Conservation (phyloP, 2,113 vertebrate genomes). For the Chionomys nivalis region DNA sequence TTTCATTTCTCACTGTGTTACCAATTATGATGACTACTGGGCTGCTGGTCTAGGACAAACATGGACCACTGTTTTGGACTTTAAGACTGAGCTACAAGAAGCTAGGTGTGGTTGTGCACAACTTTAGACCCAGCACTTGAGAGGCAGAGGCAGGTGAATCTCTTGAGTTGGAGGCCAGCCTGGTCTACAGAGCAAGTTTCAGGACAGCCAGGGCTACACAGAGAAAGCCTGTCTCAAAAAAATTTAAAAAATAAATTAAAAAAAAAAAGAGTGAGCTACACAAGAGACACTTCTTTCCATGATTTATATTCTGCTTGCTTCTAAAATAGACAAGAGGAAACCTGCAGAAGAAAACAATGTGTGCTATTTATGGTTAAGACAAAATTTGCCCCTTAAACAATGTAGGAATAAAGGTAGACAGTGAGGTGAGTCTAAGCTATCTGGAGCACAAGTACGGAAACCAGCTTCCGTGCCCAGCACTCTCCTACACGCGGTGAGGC, state of each 20-base stretch:
- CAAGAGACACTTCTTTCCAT: conserved; percentile 34
- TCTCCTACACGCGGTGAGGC: background rate
- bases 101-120: background rate
- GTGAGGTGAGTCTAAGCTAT: background rate
- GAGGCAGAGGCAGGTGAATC: background rate
- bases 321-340: conserved; percentile 43
- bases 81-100: conserved; percentile 11
- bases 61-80: background rate
- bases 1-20: conserved; percentile 9
- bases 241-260: background rate
- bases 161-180: background rate
- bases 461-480: background rate
- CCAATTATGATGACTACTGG: background rate
- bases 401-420: background rate
- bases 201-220: background rate
- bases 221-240: background rate
- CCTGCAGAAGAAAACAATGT: conserved; percentile 33
- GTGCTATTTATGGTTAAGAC: conserved; percentile 32
- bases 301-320: conserved; percentile 35
- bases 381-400: background rate
- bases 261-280: background rate
- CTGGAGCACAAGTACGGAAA: conserved; percentile 6
- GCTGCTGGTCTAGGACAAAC: background rate
- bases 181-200: background rate
- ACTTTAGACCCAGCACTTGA: background rate